phyloP scores from a whole-genome alignment of 1,140 invertebrate genomes.

The Leptinotarsa lineolata region DNA sequence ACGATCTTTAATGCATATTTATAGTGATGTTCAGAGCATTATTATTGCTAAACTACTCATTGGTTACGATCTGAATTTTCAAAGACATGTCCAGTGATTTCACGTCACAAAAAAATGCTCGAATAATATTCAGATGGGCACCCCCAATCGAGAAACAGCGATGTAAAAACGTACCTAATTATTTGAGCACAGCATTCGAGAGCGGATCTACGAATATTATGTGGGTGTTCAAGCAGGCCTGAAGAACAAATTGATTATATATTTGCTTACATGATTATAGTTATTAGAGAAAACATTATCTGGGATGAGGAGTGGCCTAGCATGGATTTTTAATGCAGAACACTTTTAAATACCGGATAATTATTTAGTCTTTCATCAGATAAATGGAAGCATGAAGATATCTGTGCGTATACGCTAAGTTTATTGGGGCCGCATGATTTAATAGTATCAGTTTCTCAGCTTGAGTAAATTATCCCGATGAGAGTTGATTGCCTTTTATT shows the following conservation, averaged over 20 bases:
- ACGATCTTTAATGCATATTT: too few relatives aligned
- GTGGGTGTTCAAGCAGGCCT: conserved; percentile 49
- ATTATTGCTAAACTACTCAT: too few relatives aligned
- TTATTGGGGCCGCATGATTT: conserved; percentile 5
- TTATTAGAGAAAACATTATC: conserved; percentile 56
- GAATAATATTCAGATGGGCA: background rate
- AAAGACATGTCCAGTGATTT: too few relatives aligned
- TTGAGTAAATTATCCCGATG: background rate
- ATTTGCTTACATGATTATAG: conserved; percentile 55
- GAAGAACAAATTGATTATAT: conserved; percentile 54
- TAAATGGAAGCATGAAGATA: conserved; percentile 28
- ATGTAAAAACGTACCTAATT: conserved; percentile 2
- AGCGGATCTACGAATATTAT: conserved; percentile 18
- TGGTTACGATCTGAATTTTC: too few relatives aligned
- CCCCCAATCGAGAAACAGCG: background rate
- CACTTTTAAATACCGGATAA: conserved; percentile 45
- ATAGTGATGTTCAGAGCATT: too few relatives aligned
- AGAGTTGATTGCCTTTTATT: background rate
- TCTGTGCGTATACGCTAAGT: background rate
- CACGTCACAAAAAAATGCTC: too few relatives aligned
- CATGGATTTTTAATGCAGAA: conserved; percentile 38
- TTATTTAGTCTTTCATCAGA: conserved; percentile 41
- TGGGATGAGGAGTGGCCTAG: conserved; percentile 48
- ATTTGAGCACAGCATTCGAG: conserved; percentile 4
- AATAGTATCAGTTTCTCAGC: conserved; percentile 8